Conservation (phyloP, 2,113 vertebrate species). For the Nibea coibor region DNA sequence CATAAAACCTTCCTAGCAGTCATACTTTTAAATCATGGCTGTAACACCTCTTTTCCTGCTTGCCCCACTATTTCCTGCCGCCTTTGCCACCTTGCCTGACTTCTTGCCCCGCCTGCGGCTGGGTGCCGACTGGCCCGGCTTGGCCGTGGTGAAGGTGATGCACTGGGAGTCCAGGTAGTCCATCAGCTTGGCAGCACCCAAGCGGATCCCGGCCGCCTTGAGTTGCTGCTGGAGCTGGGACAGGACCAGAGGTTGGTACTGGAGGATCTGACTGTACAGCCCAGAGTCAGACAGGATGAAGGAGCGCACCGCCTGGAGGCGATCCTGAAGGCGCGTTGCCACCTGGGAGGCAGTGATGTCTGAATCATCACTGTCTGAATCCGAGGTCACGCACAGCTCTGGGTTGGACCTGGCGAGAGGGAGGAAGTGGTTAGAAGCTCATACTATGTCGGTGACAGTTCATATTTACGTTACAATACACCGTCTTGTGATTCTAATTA, state of each 20-base stretch:
- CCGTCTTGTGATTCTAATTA: no score
- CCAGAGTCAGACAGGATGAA: slow-evolving; percentile 86
- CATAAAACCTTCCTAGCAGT: not conserved
- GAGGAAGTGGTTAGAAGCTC: not conserved
- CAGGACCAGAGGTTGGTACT: slow-evolving; percentile 92
- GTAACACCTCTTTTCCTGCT: slow-evolving; percentile 38
- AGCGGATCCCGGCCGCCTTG: slow-evolving; percentile 86
- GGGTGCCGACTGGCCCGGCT: slow-evolving; percentile 80
- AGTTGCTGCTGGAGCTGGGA: slow-evolving; percentile 87
- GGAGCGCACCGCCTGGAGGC: slow-evolving; percentile 81
- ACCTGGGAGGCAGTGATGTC: slow-evolving; percentile 86
- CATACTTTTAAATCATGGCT: slow-evolving; percentile 30
- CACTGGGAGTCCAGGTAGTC: slow-evolving; percentile 94
- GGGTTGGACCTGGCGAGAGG: slow-evolving; percentile 78
- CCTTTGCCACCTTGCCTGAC: slow-evolving; percentile 6
- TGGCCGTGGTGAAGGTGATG: slow-evolving; percentile 91
- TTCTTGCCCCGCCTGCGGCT: slow-evolving; percentile 65
- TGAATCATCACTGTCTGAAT: slow-evolving; percentile 80
- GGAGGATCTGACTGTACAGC: slow-evolving; percentile 87
- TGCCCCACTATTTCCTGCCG: not conserved
- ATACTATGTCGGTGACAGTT: no score
- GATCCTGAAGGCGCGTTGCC: slow-evolving; percentile 75
- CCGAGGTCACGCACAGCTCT: slow-evolving; percentile 79
- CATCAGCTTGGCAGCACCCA: slow-evolving; percentile 87
- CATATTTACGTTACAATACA: not conserved